Evolutionary conservation across 2,797 vertebrate genomes (phyloP).

Genomic region (Myotis vivesi): DNA sequence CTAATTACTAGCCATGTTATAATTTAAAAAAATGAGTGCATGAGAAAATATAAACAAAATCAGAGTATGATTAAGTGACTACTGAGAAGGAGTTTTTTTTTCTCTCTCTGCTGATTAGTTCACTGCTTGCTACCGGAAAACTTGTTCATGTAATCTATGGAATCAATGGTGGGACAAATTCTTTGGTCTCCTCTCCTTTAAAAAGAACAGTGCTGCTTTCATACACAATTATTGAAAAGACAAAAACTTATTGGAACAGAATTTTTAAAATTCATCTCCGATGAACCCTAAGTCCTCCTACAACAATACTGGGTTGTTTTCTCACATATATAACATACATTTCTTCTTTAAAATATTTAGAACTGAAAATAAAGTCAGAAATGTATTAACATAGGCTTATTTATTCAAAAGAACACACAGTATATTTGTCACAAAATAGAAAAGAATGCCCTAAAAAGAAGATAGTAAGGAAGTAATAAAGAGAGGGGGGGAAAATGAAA

Average conservation of each 20-base stretch:
- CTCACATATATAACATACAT: background rate
- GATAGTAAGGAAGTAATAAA: background rate
- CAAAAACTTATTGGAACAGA: background rate
- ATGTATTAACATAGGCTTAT: background rate
- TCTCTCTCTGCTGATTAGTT: background rate
- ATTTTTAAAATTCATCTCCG: background rate
- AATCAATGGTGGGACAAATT: background rate
- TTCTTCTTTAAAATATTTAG: constrained; percentile 36
- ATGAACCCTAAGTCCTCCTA: background rate
- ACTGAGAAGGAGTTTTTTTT: background rate
- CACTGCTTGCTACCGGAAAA: background rate
- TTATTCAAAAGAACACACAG: constrained; percentile 43
- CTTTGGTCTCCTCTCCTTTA: background rate
- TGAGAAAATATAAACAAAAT: background rate
- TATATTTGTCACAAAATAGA: background rate
- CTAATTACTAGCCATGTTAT: background rate
- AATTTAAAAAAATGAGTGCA: background rate
- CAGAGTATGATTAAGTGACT: background rate
- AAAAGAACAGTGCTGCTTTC: background rate
- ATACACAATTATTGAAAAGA: background rate
- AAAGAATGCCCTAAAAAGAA: constrained; percentile 1
- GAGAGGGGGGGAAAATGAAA: background rate
- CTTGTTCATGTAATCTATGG: background rate
- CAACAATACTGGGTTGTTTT: background rate
- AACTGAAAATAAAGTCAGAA: background rate